Base-by-base conservation (phyloP, 2,888 invertebrate genomes). In the Sisyra terminalis region DNA sequence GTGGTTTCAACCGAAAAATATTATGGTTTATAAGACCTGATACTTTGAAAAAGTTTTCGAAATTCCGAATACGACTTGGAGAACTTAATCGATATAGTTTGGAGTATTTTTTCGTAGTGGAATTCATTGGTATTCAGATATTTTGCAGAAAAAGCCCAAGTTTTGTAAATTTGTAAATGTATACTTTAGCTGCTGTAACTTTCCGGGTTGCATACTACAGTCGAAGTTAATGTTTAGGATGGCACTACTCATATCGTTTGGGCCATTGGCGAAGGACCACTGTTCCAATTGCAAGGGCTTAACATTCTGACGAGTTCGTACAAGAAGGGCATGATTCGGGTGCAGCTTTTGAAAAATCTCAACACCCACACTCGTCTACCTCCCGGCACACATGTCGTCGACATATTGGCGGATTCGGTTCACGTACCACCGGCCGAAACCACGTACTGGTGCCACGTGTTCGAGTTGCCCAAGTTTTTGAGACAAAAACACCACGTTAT, bases 391-490 rank as follows among this genome's bases (percentile, higher is more conserved):
- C 70, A 71, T 56, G 61, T 67, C 44, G 59, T 81, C 18, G 71
- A 75, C 44, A 63, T 88, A 16, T 63, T 71, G 1, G 70, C 77
- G 14, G 65, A 77, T 42, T 64, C 73, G 38, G 72, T 87, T 1
- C 63, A 72, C 46, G 79, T 98, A 3, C 96, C 96, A 0, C 66
- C 68, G 2, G 67, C 63, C 9, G 94, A 96, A 52, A 98, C 98
- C 0, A 96, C 94, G 0, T 98, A 98, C 57, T 98, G 97, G 96
- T 98, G 97, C 57, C 80, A 81, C 46, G 75, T 93, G 4, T 73
- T 83, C 40, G 79, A 78, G 54, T 60, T 98, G 10, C 88, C 92
- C 0, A 66, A 74, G 5, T 66, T 70, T 44, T 64, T 87, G 37
- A 60, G 66, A 45, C 72, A 73, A 44, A 74, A 77, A 53, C 90